Conservation (phyloP, 2,888 invertebrate genomes). For the Agonopterix heracliana region DNA sequence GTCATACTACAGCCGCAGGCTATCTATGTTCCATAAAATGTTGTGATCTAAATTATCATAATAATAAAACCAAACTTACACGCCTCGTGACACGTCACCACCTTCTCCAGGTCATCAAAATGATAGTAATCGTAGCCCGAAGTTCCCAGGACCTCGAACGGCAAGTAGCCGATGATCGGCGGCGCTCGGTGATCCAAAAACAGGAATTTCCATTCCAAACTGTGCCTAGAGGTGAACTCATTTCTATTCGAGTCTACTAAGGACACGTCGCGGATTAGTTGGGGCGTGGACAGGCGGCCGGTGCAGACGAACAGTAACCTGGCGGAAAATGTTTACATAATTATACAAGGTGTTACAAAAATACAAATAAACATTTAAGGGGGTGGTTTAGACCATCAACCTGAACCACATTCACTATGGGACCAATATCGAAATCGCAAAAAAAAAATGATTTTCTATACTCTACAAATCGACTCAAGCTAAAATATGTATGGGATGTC, state of each 20-base stretch:
- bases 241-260: slow-evolving; percentile 84
- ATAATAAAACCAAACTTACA: slow-evolving; percentile 73
- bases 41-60: too few relatives aligned
- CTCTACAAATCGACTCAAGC: background rate
- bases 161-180: slow-evolving; percentile 93
- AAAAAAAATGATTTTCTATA: too few relatives aligned
- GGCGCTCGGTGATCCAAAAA: slow-evolving; percentile 94
- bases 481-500: too few relatives aligned
- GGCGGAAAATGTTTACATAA: background rate
- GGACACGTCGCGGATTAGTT: slow-evolving; percentile 90
- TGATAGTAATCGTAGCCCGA: slow-evolving; percentile 98
- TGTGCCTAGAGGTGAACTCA: slow-evolving; percentile 95
- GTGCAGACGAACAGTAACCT: slow-evolving; percentile 88
- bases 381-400: too few relatives aligned
- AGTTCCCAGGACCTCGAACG: slow-evolving; percentile 95
- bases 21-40: too few relatives aligned
- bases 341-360: too few relatives aligned
- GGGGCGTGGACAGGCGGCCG: slow-evolving; percentile 86
- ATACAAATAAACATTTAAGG: too few relatives aligned
- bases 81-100: slow-evolving; percentile 90
- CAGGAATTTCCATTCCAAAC: slow-evolving; percentile 96
- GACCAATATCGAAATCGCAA: too few relatives aligned
- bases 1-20: too few relatives aligned
- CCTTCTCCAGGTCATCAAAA: slow-evolving; percentile 93
- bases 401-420: too few relatives aligned